Conservation (phyloP, 2,888 invertebrate genomes). For the Unio pictorum region DNA sequence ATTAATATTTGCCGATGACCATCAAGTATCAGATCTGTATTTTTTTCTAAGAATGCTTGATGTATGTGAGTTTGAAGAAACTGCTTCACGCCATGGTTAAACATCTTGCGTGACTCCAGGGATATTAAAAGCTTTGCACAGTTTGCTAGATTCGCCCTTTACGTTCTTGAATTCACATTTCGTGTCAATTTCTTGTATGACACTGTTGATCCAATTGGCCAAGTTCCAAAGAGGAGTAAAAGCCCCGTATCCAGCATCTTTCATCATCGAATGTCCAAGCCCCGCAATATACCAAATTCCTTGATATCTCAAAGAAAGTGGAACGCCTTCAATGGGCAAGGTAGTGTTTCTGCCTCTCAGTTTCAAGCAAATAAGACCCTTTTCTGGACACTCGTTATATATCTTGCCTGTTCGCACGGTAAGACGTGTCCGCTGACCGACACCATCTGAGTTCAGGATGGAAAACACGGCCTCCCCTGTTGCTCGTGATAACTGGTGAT, state of each 20-base stretch:
- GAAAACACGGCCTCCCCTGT: slow-evolving; percentile 26
- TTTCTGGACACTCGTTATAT: slow-evolving; percentile 19
- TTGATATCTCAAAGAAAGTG: slow-evolving; percentile 37
- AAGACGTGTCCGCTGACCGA: slow-evolving; percentile 14
- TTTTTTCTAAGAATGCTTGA: too few species aligned
- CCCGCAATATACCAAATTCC: slow-evolving; percentile 40
- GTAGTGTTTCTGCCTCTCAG: slow-evolving; percentile 17
- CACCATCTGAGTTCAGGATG: slow-evolving; percentile 9
- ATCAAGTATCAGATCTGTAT: too few species aligned
- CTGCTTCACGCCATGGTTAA: too few species aligned
- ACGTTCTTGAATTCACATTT: slow-evolving; percentile 30
- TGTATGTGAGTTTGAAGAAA: too few species aligned
- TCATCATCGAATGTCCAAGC: slow-evolving; percentile 21
- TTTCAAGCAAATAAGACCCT: slow-evolving; percentile 31
- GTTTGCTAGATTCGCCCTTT: slow-evolving; percentile 10
- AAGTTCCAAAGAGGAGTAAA: slow-evolving; percentile 44
- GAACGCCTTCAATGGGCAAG: slow-evolving; percentile 34
- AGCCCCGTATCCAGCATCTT: slow-evolving; percentile 10
- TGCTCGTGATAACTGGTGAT: slow-evolving; percentile 25
- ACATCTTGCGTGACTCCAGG: slow-evolving; percentile 4
- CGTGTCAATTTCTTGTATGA: slow-evolving; percentile 41
- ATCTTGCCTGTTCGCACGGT: slow-evolving; percentile 30
- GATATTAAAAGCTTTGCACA: slow-evolving; percentile 13
- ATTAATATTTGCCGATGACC: too few species aligned
- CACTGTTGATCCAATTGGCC: slow-evolving; percentile 39